These are phyloP conservation scores for Semotilus atromaculatus DNA, from an alignment of 2,797 vertebrate genomes.

Conservation along the genomic window DNA sequence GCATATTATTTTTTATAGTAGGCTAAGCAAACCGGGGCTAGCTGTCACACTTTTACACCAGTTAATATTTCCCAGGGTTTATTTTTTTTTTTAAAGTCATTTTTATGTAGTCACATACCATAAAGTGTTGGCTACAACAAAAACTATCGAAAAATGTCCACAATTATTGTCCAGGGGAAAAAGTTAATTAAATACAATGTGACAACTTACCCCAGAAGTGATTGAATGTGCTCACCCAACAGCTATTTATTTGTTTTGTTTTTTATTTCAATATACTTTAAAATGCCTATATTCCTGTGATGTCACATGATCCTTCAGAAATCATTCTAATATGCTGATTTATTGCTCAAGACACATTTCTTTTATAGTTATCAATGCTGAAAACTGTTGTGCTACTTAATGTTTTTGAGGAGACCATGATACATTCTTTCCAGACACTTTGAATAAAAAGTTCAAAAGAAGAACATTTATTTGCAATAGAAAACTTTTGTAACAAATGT, in stretches of 20 bases:
- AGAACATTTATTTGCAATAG: background rate
- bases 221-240: background rate
- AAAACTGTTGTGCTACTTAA: background rate
- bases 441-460: background rate
- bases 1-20: background rate
- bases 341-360: background rate
- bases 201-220: background rate
- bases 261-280: background rate
- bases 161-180: background rate
- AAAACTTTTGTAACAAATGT: background rate
- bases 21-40: background rate
- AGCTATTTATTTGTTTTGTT: background rate
- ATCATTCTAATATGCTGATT: background rate
- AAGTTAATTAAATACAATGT: background rate
- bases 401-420: background rate
- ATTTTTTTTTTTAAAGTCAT: background rate
- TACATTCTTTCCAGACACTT: background rate
- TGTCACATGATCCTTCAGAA: background rate
- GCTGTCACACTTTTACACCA: background rate
- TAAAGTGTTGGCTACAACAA: background rate
- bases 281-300: background rate
- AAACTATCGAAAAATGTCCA: background rate
- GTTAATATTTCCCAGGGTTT: background rate
- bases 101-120: background rate
- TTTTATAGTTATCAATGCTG: background rate